These are phyloP conservation scores for Littorina saxatilis DNA, from an alignment of 1,140 invertebrate species.

Conservation along the genomic window DNA sequence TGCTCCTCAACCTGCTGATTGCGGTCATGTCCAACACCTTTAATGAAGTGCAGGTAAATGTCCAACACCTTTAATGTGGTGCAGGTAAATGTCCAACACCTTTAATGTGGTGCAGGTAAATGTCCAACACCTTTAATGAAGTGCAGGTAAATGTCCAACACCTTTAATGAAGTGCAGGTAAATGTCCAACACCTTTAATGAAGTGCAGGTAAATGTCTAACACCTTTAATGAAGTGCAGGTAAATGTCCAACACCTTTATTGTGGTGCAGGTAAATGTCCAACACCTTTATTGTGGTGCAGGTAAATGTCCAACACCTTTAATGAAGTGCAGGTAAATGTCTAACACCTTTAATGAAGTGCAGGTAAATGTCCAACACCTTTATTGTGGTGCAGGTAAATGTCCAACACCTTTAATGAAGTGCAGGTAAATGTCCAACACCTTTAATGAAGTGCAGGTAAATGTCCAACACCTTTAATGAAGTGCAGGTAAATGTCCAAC, in stretches of 20 bases:
- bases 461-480: no score
- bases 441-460: no score
- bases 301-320: conserved; percentile 99
- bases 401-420: no score
- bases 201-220: conserved; percentile 99
- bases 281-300: conserved; percentile 97
- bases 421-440: no score
- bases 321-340: conserved; percentile 89
- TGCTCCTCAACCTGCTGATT: conserved; percentile 98
- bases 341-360: no score
- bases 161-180: conserved; percentile 76
- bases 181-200: conserved; percentile 98
- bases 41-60: conserved; percentile 90
- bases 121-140: conserved; percentile 97
- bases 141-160: conserved; percentile 83
- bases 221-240: conserved; percentile 98
- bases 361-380: no score
- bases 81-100: conserved; percentile 92
- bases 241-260: conserved; percentile 19
- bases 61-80: background rate
- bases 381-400: no score
- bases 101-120: conserved; percentile 98
- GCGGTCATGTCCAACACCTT: conserved; percentile 99
- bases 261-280: conserved; percentile 85
- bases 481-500: no score